Percentiles rank a stretch among this genome's conserved stretches.
phyloP scores from a whole-genome alignment of 2,113 vertebrate species.

The Zosterops japonicus region DNA sequence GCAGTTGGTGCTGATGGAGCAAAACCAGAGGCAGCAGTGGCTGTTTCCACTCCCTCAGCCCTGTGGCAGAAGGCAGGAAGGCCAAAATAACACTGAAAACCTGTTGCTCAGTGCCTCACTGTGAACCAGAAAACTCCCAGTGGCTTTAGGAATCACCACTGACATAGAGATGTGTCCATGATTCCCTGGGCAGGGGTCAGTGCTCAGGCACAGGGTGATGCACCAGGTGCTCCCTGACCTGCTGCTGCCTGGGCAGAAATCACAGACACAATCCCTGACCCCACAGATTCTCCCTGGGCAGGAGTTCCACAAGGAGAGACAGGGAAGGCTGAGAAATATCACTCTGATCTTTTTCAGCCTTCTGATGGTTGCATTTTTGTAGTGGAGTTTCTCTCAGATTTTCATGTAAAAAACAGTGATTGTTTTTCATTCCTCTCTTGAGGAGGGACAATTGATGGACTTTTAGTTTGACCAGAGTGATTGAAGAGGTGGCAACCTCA shows the following conservation, averaged over 20 bases:
- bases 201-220: background rate
- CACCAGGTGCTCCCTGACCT: background rate
- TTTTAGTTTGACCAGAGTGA: too few species aligned
- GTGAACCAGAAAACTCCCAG: background rate
- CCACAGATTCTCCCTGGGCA: background rate
- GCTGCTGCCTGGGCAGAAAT: background rate
- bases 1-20: background rate
- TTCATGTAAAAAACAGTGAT: too few species aligned
- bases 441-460: too few species aligned
- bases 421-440: too few species aligned
- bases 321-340: background rate
- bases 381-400: too few species aligned
- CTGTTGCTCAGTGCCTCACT: background rate
- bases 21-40: background rate
- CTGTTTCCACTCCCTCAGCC: background rate
- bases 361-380: too few species aligned
- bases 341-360: too few species aligned
- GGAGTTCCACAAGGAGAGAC: background rate
- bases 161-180: rapidly evolving
- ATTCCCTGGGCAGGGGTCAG: background rate
- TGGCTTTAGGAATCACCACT: rapidly evolving
- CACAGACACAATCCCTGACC: background rate
- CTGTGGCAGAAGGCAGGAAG: background rate
- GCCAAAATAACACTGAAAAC: background rate
- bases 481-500: too few species aligned